A percentile compares a stretch with the other conserved stretches of the same genome.
Evolutionary conservation across 2,797 vertebrate species (phyloP).

Genomic region (Dicrostonyx torquatus): DNA sequence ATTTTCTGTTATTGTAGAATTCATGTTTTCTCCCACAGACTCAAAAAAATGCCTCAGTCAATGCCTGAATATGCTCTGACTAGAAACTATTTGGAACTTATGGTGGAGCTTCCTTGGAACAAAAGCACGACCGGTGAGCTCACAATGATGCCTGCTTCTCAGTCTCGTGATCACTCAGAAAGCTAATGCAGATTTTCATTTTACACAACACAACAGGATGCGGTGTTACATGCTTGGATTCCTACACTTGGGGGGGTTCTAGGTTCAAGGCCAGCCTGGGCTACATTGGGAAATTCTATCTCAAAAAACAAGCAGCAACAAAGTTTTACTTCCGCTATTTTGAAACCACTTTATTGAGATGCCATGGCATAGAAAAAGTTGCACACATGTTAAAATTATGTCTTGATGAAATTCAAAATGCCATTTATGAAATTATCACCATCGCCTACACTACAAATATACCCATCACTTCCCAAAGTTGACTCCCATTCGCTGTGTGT

Average conservation of each 20-base stretch:
- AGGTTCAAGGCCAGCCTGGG: not conserved
- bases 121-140: constrained; percentile 94
- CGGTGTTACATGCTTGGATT: not conserved
- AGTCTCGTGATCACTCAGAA: not conserved
- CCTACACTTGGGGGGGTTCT: not conserved
- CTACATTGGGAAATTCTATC: not conserved
- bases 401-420: not conserved
- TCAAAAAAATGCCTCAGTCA: constrained; percentile 99
- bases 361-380: not conserved
- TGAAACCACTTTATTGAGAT: constrained; percentile 18
- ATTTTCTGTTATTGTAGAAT: constrained; percentile 4
- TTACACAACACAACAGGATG: not conserved
- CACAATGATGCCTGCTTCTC: not conserved
- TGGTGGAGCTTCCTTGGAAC: constrained; percentile 98
- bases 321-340: not conserved
- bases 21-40: constrained; percentile 83
- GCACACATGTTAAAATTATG: not conserved
- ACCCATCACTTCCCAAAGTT: not conserved
- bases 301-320: not conserved
- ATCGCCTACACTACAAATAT: not conserved
- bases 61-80: constrained; percentile 98
- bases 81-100: constrained; percentile 97
- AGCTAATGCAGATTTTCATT: not conserved
- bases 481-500: not conserved
- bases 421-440: not conserved